A percentile compares a stretch with the other conserved stretches of the same genome.
These are phyloP conservation scores for Chaetodon trifascialis DNA, from an alignment of 2,113 vertebrate species.

Conservation along the genomic window DNA sequence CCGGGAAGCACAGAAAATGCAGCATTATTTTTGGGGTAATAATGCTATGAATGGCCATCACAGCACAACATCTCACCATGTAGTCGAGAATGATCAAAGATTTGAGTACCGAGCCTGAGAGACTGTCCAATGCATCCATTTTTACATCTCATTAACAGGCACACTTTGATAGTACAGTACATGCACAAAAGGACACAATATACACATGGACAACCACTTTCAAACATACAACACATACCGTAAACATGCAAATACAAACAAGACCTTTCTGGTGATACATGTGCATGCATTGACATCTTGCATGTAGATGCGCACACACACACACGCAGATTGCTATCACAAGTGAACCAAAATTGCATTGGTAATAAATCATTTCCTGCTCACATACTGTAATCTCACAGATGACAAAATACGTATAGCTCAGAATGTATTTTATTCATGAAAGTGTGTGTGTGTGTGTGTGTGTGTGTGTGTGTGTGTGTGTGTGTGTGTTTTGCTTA, in stretches of 20 bases:
- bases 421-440: constrained; percentile 56
- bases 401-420: constrained; percentile 58
- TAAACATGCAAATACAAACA: neutral
- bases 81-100: neutral
- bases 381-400: constrained; percentile 58
- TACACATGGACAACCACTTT: neutral
- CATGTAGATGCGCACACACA: neutral
- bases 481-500: constrained; percentile 5
- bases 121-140: neutral
- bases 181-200: neutral
- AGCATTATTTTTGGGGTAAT: neutral
- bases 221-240: neutral
- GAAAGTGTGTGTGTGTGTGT: constrained; percentile 13
- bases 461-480: constrained; percentile 6
- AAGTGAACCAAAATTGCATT: constrained; percentile 24
- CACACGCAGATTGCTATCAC: constrained; percentile 24
- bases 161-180: neutral
- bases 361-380: constrained; percentile 67
- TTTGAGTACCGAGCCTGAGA: constrained; percentile 6
- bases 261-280: constrained; percentile 1
- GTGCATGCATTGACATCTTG: constrained; percentile 10
- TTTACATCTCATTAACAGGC: neutral
- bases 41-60: neutral
- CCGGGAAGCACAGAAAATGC: neutral
- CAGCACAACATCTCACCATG: neutral